Base-by-base conservation (phyloP, 2,888 invertebrate species). In the Synergus laeviventris region DNA sequence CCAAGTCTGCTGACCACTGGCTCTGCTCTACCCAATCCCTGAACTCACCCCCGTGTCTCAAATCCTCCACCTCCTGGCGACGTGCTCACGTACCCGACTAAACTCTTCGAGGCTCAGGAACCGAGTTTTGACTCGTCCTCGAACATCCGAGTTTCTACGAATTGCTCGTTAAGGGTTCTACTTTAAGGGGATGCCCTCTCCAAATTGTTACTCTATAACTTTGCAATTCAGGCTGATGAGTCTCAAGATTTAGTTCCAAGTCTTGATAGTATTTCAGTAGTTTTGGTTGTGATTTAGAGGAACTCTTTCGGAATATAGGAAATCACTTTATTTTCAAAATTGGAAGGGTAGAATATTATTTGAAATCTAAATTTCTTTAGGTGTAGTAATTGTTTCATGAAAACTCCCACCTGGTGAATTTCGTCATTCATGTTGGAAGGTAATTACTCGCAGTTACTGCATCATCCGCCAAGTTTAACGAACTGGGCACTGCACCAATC, bases 1-100 rank as follows among this genome's bases (percentile, higher is more conserved):
- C 89, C 90, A 90, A 90, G 90, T 90, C 90, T 90, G 90, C 91
- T 91, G 91, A 91, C 91, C 91, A 91, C 90, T 90, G 90, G 88
- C 85, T 85, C 80, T 81, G 77, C 82, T 84, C 86, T 86, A 87
- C 83, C 82, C 86, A 82, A 84, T 85, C 83, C 86, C 85, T 82
- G 82, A 81, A 82, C 79, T 82, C 80, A 83, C 80, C 83, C 83
- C 83, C 76, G 81, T 81, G 79, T 85, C 88, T 54, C 70, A 81
- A 80, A 82, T 82, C 83, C 83, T 82, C 80, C 82, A 81, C 81
- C 79, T 81, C 82, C 81, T 81, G 80, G 86, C 88, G 86, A 89
- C 89, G 89, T 89, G 87, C 87, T 89, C 88, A 86, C 87, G 87
- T 86, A 89, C 85, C 86, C 84, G 87, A 86, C 87, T 82, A 87